phyloP scores from a whole-genome alignment of 2,797 vertebrate species.

The Masticophis lateralis region DNA sequence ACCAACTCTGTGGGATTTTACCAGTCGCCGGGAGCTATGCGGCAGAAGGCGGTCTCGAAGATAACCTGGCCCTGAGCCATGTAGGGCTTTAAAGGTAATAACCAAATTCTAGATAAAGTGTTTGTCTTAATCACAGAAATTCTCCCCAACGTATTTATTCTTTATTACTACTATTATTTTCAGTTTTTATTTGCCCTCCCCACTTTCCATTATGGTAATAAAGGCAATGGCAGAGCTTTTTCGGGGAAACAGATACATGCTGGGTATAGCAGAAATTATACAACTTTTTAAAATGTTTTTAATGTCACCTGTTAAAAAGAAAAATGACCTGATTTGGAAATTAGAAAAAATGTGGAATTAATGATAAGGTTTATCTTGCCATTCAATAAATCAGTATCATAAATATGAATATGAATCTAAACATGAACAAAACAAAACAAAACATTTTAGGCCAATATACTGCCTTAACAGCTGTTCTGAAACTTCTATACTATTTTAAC shows the following conservation, averaged over 20 bases:
- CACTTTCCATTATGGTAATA: neutral
- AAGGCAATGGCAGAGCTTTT: neutral
- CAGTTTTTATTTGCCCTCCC: neutral
- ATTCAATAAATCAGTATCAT: too few relatives aligned
- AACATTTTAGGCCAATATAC: neutral
- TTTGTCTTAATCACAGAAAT: neutral
- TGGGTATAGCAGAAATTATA: neutral
- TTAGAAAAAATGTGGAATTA: slow-evolving; percentile 22
- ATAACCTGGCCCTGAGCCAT: too few relatives aligned
- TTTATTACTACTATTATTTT: neutral
- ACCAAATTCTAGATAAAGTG: neutral
- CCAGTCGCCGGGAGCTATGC: too few relatives aligned
- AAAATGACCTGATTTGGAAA: slow-evolving; percentile 8
- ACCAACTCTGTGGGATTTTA: too few relatives aligned
- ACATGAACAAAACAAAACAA: neutral
- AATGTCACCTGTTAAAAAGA: neutral
- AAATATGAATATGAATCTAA: too few relatives aligned
- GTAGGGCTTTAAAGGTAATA: too few relatives aligned
- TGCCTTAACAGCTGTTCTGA: neutral
- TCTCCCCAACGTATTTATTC: neutral
- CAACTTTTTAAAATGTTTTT: slow-evolving; percentile 5
- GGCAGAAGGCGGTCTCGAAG: too few relatives aligned
- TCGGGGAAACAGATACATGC: neutral
- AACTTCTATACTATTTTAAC: neutral
- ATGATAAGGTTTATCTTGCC: neutral